phyloP scores from a whole-genome alignment of 2,113 vertebrate species.

The Sturnus vulgaris region DNA sequence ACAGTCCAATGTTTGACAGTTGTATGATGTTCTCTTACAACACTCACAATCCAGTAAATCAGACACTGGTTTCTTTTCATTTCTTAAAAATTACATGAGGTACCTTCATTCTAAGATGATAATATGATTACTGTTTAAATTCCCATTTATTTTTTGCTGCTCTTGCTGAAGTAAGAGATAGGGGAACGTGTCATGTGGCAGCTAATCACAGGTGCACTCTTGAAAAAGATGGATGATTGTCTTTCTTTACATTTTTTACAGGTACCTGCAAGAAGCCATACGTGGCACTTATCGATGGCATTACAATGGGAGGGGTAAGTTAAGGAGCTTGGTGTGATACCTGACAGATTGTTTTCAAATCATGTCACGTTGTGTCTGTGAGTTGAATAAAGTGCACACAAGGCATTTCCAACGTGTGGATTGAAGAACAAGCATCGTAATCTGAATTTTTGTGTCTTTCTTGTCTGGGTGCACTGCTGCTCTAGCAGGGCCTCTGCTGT shows the following conservation, averaged over 20 bases:
- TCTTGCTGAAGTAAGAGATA: neutral
- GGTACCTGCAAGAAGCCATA: constrained; percentile 85
- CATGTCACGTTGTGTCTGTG: neutral
- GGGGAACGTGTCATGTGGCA: neutral
- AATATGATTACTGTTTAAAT: neutral
- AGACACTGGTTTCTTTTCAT: neutral
- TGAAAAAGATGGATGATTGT: neutral
- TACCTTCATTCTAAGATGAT: neutral
- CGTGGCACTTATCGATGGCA: constrained; percentile 90
- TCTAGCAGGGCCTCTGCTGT: neutral
- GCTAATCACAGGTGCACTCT: neutral
- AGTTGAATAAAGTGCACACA: accelerated
- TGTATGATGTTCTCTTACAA: neutral
- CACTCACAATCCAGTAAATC: neutral
- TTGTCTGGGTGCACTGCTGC: neutral
- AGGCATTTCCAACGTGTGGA: neutral
- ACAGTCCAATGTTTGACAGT: neutral
- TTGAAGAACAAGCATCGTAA: neutral
- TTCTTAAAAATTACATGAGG: neutral
- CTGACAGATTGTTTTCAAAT: neutral
- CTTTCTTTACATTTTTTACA: constrained; percentile 43
- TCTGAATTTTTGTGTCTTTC: neutral
- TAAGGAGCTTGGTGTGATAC: neutral
- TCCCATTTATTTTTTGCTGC: neutral
- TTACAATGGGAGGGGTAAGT: constrained; percentile 98